phyloP scores from a whole-genome alignment of 2,113 vertebrate species.

The Xiphophorus couchianus region DNA sequence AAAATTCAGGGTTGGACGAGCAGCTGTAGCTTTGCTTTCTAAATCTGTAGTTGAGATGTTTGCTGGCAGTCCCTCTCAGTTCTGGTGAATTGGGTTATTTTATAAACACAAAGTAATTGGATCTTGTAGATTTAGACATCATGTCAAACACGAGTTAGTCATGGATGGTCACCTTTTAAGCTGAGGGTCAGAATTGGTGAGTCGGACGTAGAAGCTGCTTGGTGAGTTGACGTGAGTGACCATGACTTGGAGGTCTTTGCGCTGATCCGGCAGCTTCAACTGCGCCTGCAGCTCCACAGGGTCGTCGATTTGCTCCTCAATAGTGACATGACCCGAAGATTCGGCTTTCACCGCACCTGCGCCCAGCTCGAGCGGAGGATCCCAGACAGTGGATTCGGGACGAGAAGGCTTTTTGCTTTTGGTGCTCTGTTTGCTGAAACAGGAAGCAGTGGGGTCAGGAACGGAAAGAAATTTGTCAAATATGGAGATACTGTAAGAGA shows the following conservation, averaged over 20 bases:
- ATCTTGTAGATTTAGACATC: too few species aligned
- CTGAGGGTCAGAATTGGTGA: conserved; percentile 75
- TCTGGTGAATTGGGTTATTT: too few species aligned
- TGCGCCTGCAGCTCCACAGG: conserved; percentile 26
- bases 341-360: background rate
- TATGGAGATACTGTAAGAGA: background rate
- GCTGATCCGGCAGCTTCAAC: conserved; percentile 48
- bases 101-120: too few species aligned
- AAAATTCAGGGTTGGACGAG: too few species aligned
- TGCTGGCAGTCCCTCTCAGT: too few species aligned
- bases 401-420: background rate
- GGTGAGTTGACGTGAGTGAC: conserved; percentile 88
- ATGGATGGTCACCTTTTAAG: conserved; percentile 83
- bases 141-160: too few species aligned
- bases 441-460: background rate
- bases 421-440: conserved; percentile 15
- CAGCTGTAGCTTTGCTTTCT: too few species aligned
- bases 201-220: conserved; percentile 87
- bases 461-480: background rate
- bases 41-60: too few species aligned
- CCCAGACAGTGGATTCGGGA: conserved; percentile 66
- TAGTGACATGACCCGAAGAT: background rate
- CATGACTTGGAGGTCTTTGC: conserved; percentile 74
- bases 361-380: conserved; percentile 67
- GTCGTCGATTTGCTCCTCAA: background rate